Base-by-base conservation (phyloP, 2,888 invertebrate genomes). In the Aethes cnicana region DNA sequence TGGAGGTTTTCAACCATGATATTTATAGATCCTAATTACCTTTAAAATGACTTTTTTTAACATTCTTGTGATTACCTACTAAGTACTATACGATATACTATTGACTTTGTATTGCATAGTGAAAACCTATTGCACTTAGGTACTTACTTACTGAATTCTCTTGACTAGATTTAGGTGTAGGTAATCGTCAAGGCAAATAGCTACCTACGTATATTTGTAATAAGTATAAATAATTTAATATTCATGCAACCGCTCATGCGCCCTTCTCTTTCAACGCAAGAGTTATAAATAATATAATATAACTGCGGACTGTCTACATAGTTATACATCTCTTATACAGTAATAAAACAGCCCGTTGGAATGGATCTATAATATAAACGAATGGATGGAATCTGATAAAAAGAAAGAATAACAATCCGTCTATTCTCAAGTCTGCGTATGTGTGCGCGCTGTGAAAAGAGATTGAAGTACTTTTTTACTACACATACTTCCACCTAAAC, bases 331-430 rank as follows among this genome's bases (percentile, higher is more conserved):
- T 42, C 9, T 32, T 26, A 52, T 33, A 46, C 44, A 46, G 49
- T 47, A 41, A 48, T 49, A 55, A 55, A 53, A 53, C 41, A 55
- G 57, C 57, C 54, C 72, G 73, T 69, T 66, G 62, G 61, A 59
- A 63, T 56, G 59, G 62, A 63, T 63, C 63, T 65, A 56, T 56
- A 49, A 44, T 63, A 67, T 63, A 68, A 63, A 70, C 65, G 66
- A 72, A 69, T 70, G 66, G 71, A 77, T 74, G 81, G 78, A 77
- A 81, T 81, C 70, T 74, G 63, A 78, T 75, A 79, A 77, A 80
- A 81, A 77, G 76, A 77, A n/a, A 75, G 72, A 77, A 70, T 69
- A 69, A 66, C 67, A 64, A 65, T 61, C 72, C 64, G 47, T 57
- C 59, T 59, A 59, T 57, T 57, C 59, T 59, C 59, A 61, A 46